Conservation (phyloP, 1,140 invertebrate genomes). For the Oncopeltus fasciatus region DNA sequence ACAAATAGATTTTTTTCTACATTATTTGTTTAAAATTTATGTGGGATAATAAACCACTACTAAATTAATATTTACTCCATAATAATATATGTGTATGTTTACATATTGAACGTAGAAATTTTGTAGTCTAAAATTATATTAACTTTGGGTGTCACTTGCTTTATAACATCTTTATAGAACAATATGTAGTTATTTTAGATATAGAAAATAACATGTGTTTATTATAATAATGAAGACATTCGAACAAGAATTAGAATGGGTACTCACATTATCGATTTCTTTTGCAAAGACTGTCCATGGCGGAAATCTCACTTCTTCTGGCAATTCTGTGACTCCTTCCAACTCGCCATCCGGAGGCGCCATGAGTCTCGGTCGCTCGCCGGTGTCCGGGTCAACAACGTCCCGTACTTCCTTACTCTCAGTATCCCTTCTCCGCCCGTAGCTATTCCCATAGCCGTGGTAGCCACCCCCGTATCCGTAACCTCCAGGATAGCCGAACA, state of each 20-base stretch:
- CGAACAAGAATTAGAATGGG: not conserved
- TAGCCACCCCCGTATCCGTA: not conserved
- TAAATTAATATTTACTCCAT: too few relatives aligned
- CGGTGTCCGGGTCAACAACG: not conserved
- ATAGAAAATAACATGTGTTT: not conserved
- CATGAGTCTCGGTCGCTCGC: not conserved
- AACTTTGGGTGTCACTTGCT: not conserved
- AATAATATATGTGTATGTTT: too few relatives aligned
- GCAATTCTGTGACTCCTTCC: not conserved
- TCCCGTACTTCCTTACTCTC: not conserved
- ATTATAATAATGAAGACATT: not conserved
- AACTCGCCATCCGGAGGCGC: not conserved
- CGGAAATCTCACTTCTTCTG: not conserved
- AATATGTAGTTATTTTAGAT: not conserved
- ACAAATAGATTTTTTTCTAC: too few relatives aligned
- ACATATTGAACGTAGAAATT: not conserved
- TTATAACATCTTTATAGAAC: not conserved
- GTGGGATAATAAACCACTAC: too few relatives aligned
- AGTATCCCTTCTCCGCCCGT: not conserved
- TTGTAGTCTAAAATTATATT: not conserved
- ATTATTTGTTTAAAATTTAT: too few relatives aligned
- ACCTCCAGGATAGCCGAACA: not conserved
- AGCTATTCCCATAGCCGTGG: not conserved
- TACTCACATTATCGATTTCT: not conserved
- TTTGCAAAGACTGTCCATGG: not conserved